phyloP scores from a whole-genome alignment of 2,797 vertebrate genomes.

The Schizopygopsis pylzovi region DNA sequence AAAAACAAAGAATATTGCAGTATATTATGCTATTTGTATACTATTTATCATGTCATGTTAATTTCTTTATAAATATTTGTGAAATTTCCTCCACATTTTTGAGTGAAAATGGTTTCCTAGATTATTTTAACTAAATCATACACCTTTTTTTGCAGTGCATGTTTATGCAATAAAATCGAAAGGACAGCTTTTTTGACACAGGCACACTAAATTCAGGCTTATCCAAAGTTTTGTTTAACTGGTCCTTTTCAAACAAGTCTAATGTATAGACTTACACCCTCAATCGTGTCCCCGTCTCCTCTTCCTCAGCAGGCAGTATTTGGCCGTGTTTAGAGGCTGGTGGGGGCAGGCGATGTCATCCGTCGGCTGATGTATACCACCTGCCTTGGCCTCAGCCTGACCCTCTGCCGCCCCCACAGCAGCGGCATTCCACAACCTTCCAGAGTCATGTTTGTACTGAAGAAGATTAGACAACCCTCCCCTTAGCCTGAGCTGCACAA shows the following conservation, averaged over 20 bases:
- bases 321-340: constrained; percentile 80
- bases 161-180: neutral
- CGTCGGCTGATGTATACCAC: constrained; percentile 82
- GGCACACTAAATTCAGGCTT: neutral
- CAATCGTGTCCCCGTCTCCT: constrained; percentile 35
- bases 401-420: constrained; percentile 79
- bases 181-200: neutral
- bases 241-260: constrained; percentile 27
- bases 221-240: constrained; percentile 7
- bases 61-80: neutral
- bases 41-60: neutral
- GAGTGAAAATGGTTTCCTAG: neutral
- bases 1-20: neutral
- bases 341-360: constrained; percentile 78
- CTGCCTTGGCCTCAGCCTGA: constrained; percentile 82
- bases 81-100: neutral
- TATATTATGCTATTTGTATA: neutral
- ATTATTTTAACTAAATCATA: neutral
- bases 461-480: constrained; percentile 68
- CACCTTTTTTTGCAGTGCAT: neutral
- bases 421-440: constrained; percentile 83
- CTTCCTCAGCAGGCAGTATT: constrained; percentile 40
- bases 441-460: constrained; percentile 80
- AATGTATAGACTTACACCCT: neutral
- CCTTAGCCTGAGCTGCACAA: constrained; percentile 57